Evolutionary conservation across 1,140 invertebrate species (phyloP), one percentile per base, ranked within the genome.

Genomic region (Eupristina koningsbergeri): DNA sequence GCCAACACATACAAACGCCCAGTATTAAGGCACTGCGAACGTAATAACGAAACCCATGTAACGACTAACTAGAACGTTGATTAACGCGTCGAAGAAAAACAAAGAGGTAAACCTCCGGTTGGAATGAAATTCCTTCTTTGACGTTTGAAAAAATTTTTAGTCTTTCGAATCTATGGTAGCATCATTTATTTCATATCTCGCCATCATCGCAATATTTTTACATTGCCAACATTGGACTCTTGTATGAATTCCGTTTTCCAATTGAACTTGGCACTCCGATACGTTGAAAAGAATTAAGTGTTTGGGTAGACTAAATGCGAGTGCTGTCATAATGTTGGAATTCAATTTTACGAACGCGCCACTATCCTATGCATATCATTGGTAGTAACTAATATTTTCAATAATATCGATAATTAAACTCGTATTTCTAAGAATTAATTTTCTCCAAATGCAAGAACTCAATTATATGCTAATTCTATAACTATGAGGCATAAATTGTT

Each of bases 61-160:
- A 34, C 77, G 61, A 83, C 81, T 88, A 84, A 87, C 85, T 86
- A 86, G 85, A 75, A 86, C 58, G 71, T 80, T 85, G 76, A 82
- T 81, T 83, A 58, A 85, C 67, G 77, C 41, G 39, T 45, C 1
- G 47, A 29, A n/a, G 80, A 58, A 61, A 61, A 80, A 29, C 58
- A 61, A 36, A 75, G 63, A 34, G 31, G 41, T 29, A 64, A n/a
- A 47, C 45, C 3, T 15, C 29, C 1, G 0, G 47, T 64, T 47
- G 61, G n/a, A 79, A 79, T 50, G 63, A 79, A 67, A 79, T 79
- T 69, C 19, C 63, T 67, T 29, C 15, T 26, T 8, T 0, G 2
- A 17, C 19, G 26, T 50, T 29, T n/a, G 47, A 58, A 36, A 45
- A 81, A 74, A n/a, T 9, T 78, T 61, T 61, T 58, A 58, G 26